phyloP scores from a whole-genome alignment of 92 coral and sea anemone genomes.

The Porites cylindrica region DNA sequence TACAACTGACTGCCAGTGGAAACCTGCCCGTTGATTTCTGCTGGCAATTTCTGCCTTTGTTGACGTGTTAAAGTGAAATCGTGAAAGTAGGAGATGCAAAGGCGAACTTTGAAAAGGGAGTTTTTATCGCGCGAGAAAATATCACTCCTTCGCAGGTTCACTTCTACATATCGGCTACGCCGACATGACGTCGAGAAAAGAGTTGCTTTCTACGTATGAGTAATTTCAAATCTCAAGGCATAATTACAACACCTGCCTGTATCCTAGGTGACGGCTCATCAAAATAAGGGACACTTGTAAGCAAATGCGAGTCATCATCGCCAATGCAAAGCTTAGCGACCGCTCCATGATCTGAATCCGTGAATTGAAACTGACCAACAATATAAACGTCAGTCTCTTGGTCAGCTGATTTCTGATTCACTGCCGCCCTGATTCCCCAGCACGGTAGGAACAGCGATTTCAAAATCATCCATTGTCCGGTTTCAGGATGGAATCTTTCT shows the following conservation, averaged over 20 bases:
- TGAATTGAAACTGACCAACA: slow-evolving; percentile 48
- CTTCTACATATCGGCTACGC: too few relatives aligned
- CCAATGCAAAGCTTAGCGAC: slow-evolving; percentile 50
- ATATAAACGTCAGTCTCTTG: slow-evolving; percentile 51
- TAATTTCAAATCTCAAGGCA: background rate
- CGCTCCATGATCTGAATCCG: slow-evolving; percentile 53
- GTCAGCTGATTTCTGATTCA: slow-evolving; percentile 22
- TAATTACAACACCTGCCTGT: slow-evolving; percentile 63
- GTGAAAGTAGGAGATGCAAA: background rate
- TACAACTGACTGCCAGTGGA: background rate
- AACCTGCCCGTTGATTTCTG: background rate
- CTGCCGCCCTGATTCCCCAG: slow-evolving; percentile 71
- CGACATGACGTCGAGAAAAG: background rate
- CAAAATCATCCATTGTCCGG: slow-evolving; percentile 56
- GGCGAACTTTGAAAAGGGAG: background rate
- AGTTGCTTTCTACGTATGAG: background rate
- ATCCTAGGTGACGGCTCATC: slow-evolving; percentile 56
- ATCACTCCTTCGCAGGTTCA: too few relatives aligned
- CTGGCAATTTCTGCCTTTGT: background rate
- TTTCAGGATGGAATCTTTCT: slow-evolving; percentile 51
- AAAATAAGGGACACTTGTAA: slow-evolving; percentile 37
- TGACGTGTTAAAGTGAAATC: background rate
- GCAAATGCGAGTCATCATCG: slow-evolving; percentile 36
- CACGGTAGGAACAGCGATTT: slow-evolving; percentile 48
- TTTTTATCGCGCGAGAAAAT: too few relatives aligned